A percentile compares a stretch with the other conserved stretches of the same genome.
These are phyloP conservation scores for Neopelma chrysocephalum DNA, from an alignment of 2,797 vertebrate species.

Conservation along the genomic window DNA sequence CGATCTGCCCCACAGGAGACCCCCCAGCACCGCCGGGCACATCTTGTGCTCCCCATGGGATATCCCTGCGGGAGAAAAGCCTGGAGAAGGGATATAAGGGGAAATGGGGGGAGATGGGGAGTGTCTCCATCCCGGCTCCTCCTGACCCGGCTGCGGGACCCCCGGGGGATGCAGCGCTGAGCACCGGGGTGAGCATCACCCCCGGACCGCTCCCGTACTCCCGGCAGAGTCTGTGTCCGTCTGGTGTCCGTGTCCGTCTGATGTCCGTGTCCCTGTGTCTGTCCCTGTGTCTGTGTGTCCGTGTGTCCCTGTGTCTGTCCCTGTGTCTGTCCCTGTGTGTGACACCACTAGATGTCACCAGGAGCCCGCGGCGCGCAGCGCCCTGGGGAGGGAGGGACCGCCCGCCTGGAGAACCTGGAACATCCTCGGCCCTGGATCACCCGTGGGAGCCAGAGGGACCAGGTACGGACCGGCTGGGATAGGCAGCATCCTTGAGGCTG, in stretches of 20 bases:
- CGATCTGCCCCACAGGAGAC: background rate
- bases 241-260: background rate
- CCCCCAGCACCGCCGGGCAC: rapidly evolving
- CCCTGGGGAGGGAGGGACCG: background rate
- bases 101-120: too few relatives aligned
- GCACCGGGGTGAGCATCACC: background rate
- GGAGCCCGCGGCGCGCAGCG: background rate
- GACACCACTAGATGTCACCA: constrained; percentile 39
- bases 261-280: background rate
- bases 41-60: rapidly evolving
- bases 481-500: background rate
- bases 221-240: background rate
- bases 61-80: background rate
- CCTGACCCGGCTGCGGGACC: background rate
- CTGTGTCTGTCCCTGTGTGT: background rate
- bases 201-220: rapidly evolving
- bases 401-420: background rate
- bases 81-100: rapidly evolving
- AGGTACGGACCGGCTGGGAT: rapidly evolving
- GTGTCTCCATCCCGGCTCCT: too few relatives aligned
- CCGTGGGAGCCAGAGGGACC: too few relatives aligned
- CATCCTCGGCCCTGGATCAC: background rate
- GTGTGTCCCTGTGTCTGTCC: background rate
- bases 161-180: background rate
- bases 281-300: background rate